phyloP scores from a whole-genome alignment of 1,140 invertebrate genomes.

The Micrasema minimum region DNA sequence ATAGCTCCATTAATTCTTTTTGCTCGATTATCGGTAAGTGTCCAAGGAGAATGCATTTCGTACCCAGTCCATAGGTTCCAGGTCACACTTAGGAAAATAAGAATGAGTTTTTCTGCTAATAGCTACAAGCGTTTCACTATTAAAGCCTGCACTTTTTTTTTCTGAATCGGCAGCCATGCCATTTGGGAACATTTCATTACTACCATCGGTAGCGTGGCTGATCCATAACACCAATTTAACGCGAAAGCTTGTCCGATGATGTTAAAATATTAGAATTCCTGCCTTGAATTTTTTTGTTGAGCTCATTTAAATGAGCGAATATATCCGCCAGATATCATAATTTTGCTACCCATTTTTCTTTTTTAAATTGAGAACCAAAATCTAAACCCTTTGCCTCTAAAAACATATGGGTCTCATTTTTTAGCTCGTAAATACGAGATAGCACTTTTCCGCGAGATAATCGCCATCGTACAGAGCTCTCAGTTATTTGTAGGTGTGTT shows the following conservation, averaged over 20 bases:
- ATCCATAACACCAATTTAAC: conserved; percentile 12
- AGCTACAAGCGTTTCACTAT: conserved; percentile 11
- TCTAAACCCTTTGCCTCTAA: conserved; percentile 15
- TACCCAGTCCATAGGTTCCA: conserved; percentile 6
- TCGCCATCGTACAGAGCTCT: too few relatives aligned
- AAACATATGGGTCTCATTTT: conserved; percentile 11
- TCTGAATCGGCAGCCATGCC: conserved; percentile 26
- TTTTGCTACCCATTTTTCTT: conserved; percentile 12
- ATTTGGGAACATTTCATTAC: conserved; percentile 31
- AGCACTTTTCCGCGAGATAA: too few relatives aligned
- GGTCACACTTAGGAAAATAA: conserved; percentile 11
- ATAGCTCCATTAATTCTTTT: not conserved
- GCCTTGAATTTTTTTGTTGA: conserved; percentile 30
- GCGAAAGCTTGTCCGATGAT: conserved; percentile 28
- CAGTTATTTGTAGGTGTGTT: conserved; percentile 34
- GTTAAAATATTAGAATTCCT: conserved; percentile 38
- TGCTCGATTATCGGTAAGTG: not conserved
- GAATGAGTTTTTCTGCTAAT: conserved; percentile 4
- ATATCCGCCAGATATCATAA: conserved; percentile 10
- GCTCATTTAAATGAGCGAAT: conserved; percentile 28
- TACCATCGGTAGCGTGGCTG: conserved; percentile 23
- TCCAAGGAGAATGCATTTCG: conserved; percentile 3
- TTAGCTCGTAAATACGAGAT: too few relatives aligned
- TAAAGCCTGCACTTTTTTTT: conserved; percentile 11
- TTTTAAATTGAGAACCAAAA: conserved; percentile 12